Evolutionary conservation across 2,888 invertebrate genomes (phyloP).

Genomic region (Malacosoma neustria): DNA sequence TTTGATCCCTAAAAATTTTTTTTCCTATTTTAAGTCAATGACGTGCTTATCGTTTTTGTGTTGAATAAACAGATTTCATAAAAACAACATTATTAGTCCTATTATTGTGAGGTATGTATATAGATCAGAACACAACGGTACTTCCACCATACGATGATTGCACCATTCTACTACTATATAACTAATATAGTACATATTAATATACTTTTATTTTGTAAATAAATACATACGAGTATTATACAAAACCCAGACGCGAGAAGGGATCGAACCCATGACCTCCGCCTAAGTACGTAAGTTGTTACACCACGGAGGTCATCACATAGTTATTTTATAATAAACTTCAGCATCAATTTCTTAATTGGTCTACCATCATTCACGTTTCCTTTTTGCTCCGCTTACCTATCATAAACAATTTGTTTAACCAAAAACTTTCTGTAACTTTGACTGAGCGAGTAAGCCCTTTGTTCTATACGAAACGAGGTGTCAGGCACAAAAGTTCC

Average conservation of each 20-base stretch:
- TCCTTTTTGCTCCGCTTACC: conserved; percentile 4
- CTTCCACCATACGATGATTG: conserved; percentile 42
- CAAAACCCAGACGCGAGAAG: too few relatives aligned
- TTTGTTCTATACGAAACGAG: conserved; percentile 12
- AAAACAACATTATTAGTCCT: conserved; percentile 10
- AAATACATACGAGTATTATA: background rate
- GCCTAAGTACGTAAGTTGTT: too few relatives aligned
- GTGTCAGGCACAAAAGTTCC: conserved; percentile 10
- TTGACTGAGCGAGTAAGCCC: conserved; percentile 21
- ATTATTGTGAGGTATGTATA: conserved; percentile 45
- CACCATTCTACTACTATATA: conserved; percentile 40
- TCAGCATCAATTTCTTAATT: background rate
- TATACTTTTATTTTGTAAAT: too few relatives aligned
- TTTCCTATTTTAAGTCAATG: too few relatives aligned
- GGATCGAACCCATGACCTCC: too few relatives aligned
- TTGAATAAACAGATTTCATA: too few relatives aligned
- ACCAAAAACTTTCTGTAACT: conserved; percentile 31
- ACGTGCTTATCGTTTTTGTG: too few relatives aligned
- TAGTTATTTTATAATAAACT: too few relatives aligned
- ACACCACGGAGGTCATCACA: too few relatives aligned
- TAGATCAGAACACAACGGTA: conserved; percentile 51
- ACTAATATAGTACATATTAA: too few relatives aligned
- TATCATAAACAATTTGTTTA: conserved; percentile 20
- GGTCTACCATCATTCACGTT: background rate
- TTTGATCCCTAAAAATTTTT: too few relatives aligned